These are phyloP conservation scores for Parnassius apollo DNA, from an alignment of 2,888 invertebrate genomes.

Conservation along the genomic window DNA sequence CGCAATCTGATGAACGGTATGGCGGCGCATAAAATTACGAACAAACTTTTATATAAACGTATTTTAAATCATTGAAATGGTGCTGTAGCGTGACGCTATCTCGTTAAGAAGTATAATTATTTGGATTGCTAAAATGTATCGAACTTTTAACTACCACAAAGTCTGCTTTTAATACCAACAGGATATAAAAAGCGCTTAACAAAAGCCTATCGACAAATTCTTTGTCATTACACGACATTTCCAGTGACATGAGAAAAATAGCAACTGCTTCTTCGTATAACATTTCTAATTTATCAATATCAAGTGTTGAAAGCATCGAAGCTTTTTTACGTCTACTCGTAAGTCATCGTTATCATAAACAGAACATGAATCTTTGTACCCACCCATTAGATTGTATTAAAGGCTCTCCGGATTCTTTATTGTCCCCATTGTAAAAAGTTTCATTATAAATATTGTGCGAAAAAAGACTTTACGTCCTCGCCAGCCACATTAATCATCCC, in stretches of 20 bases:
- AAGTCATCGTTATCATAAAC: not conserved
- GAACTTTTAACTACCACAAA: too few species aligned
- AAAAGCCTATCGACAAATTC: not conserved
- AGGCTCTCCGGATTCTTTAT: not conserved
- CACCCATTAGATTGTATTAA: not conserved
- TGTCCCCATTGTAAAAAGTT: not conserved
- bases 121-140: too few species aligned
- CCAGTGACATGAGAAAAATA: not conserved
- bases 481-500: constrained; percentile 15
- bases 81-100: too few species aligned
- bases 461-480: not conserved
- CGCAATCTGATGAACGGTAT: too few species aligned
- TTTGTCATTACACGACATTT: not conserved
- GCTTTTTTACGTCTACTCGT: constrained; percentile 7
- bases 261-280: constrained; percentile 4
- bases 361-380: not conserved
- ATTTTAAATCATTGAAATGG: too few species aligned
- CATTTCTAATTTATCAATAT: constrained; percentile 15
- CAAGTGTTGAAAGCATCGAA: constrained; percentile 1
- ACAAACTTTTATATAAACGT: too few species aligned
- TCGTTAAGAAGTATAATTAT: too few species aligned
- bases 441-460: not conserved
- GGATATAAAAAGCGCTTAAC: too few species aligned
- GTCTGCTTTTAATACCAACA: too few species aligned
- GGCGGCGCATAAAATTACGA: too few species aligned